phyloP scores from a whole-genome alignment of 2,888 invertebrate genomes.

The Ormia ochracea region DNA sequence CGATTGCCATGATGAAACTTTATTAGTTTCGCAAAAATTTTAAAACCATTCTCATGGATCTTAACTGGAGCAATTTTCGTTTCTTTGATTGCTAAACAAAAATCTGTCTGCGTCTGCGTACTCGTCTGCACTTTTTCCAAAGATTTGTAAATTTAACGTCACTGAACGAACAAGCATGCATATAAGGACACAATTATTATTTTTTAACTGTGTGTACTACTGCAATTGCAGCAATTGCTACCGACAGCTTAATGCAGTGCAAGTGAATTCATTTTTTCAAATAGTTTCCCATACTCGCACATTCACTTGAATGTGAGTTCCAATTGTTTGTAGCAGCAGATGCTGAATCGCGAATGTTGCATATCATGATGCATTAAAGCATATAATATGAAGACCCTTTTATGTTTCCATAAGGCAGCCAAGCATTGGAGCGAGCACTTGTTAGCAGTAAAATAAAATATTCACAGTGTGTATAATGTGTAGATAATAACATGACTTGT shows the following conservation, averaged over 20 bases:
- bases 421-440: conserved; percentile 11
- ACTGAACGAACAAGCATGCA: conserved; percentile 41
- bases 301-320: conserved; percentile 5
- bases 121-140: not conserved
- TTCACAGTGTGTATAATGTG: conserved; percentile 21
- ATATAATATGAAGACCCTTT: conserved; percentile 34
- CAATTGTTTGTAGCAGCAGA: not conserved
- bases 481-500: conserved; percentile 39
- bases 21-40: not conserved
- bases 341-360: conserved; percentile 22
- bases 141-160: not conserved
- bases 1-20: not conserved
- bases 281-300: conserved; percentile 56
- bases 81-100: conserved; percentile 17
- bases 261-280: not conserved
- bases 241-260: not conserved
- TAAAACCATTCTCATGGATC: too few species aligned
- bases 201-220: not conserved
- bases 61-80: not conserved
- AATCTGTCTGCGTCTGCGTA: conserved; percentile 18
- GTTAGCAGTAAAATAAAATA: conserved; percentile 10
- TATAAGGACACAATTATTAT: conserved; percentile 54
- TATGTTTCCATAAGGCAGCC: not conserved
- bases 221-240: not conserved
- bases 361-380: conserved; percentile 30